Evolutionary conservation across 2,888 invertebrate species (phyloP).

Genomic region (Drosophila borealis): DNA sequence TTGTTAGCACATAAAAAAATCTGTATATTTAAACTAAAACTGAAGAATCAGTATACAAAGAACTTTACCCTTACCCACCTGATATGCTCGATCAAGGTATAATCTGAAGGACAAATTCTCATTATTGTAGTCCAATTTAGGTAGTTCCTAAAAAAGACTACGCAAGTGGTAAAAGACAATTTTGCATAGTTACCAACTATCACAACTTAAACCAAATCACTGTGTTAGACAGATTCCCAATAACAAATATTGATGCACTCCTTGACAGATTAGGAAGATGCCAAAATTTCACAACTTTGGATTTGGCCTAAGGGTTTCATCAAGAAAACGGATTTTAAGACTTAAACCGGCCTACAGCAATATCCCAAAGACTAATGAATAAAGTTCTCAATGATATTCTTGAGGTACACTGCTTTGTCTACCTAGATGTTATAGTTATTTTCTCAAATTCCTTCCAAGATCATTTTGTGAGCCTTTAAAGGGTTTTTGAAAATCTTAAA

Average conservation of each 20-base stretch:
- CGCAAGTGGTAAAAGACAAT: neutral
- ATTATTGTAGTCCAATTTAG: neutral
- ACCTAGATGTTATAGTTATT: neutral
- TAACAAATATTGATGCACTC: constrained; percentile 2
- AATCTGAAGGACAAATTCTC: neutral
- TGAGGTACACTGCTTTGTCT: neutral
- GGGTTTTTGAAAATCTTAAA: neutral
- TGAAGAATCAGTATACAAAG: neutral
- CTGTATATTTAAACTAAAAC: neutral
- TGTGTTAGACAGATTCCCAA: constrained; percentile 4
- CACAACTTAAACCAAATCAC: constrained; percentile 5
- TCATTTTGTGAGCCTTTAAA: neutral
- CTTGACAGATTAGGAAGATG: constrained; percentile 3
- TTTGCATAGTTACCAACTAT: too few species aligned
- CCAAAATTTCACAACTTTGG: neutral
- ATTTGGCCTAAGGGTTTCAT: too few species aligned
- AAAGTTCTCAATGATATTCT: neutral
- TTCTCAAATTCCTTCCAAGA: neutral
- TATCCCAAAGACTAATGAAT: neutral
- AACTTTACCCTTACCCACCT: neutral
- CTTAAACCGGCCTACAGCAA: constrained; percentile 2
- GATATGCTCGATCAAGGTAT: too few species aligned
- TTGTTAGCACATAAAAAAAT: neutral
- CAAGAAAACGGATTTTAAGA: neutral
- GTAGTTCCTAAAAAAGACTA: neutral